A percentile compares a stretch with the other conserved stretches of the same genome.
phyloP scores from a whole-genome alignment of 2,888 invertebrate genomes.

The Tupiocoris notatus region DNA sequence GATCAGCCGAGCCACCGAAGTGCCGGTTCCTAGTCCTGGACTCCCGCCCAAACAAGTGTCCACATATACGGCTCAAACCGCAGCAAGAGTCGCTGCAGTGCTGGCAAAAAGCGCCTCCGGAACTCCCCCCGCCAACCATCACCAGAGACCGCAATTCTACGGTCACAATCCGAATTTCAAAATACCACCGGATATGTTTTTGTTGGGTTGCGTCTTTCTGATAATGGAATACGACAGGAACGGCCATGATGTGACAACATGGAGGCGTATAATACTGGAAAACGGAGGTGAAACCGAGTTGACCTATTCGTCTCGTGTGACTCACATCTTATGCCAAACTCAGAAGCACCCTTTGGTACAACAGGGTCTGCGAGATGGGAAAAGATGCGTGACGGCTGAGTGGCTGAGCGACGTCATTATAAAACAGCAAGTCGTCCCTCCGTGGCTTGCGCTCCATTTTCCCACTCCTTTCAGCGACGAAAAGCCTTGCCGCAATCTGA shows the following conservation, averaged over 20 bases:
- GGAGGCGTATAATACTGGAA: constrained; percentile 71
- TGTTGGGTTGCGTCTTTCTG: constrained; percentile 90
- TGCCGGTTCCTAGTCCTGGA: constrained; percentile 7
- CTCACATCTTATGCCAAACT: constrained; percentile 88
- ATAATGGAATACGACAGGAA: constrained; percentile 78
- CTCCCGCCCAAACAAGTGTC: constrained; percentile 37
- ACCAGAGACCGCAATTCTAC: constrained; percentile 73
- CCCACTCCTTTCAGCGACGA: constrained; percentile 74
- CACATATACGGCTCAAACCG: constrained; percentile 49
- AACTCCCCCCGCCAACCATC: constrained; percentile 57
- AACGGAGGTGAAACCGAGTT: constrained; percentile 87
- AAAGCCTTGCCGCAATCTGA: constrained; percentile 62
- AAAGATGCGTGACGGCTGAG: constrained; percentile 75
- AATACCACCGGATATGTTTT: constrained; percentile 81
- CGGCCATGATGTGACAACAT: constrained; percentile 61
- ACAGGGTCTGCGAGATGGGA: constrained; percentile 67
- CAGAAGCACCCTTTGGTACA: constrained; percentile 88
- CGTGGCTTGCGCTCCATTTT: constrained; percentile 91
- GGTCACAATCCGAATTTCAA: constrained; percentile 91
- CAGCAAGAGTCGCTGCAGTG: constrained; percentile 51
- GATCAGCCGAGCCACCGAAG: constrained; percentile 16
- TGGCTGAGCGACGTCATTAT: constrained; percentile 90
- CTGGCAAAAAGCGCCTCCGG: constrained; percentile 52
- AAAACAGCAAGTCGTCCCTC: constrained; percentile 82
- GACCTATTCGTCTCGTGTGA: constrained; percentile 79